Evolutionary conservation across 2,888 invertebrate species (phyloP).

Genomic region (Chloromyia formosa): DNA sequence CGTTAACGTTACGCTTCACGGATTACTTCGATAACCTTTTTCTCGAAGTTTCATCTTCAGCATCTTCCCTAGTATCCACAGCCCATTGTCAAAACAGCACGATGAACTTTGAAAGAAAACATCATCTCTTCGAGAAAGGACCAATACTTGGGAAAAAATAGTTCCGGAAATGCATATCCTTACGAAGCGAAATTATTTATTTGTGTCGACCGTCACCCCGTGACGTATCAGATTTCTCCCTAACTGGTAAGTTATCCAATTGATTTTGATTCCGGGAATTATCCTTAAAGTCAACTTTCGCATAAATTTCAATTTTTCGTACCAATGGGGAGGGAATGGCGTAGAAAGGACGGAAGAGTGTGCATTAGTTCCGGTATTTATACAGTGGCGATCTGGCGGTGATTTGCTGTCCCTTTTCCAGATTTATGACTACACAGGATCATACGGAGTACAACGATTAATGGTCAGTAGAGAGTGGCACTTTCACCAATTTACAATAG

Average conservation of each 20-base stretch:
- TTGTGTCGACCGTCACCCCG: slow-evolving; percentile 62
- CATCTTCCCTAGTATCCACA: background rate
- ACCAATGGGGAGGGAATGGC: slow-evolving; percentile 8
- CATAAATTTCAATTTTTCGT: slow-evolving; percentile 47
- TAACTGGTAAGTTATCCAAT: slow-evolving; percentile 31
- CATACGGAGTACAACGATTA: background rate
- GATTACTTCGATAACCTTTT: background rate
- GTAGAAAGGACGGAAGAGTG: background rate
- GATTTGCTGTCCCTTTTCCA: slow-evolving; percentile 15
- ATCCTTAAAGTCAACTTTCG: slow-evolving; percentile 40
- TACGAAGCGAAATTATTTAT: slow-evolving; percentile 61
- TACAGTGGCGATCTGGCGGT: slow-evolving; percentile 43
- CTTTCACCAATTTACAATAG: slow-evolving; percentile 31
- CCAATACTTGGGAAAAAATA: background rate
- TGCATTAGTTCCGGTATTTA: slow-evolving; percentile 58
- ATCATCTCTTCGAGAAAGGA: background rate
- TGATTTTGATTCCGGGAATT: slow-evolving; percentile 37
- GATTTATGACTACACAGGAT: slow-evolving; percentile 18
- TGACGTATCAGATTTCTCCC: slow-evolving; percentile 30
- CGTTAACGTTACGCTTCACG: slow-evolving; percentile 24
- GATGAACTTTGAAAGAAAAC: background rate
- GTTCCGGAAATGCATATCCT: slow-evolving; percentile 45
- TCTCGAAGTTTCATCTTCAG: background rate
- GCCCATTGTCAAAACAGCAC: too few species aligned
- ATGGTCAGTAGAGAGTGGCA: slow-evolving; percentile 2